These are phyloP conservation scores for Anastrepha ludens DNA, from an alignment of 1,140 invertebrate species.

Conservation along the genomic window DNA sequence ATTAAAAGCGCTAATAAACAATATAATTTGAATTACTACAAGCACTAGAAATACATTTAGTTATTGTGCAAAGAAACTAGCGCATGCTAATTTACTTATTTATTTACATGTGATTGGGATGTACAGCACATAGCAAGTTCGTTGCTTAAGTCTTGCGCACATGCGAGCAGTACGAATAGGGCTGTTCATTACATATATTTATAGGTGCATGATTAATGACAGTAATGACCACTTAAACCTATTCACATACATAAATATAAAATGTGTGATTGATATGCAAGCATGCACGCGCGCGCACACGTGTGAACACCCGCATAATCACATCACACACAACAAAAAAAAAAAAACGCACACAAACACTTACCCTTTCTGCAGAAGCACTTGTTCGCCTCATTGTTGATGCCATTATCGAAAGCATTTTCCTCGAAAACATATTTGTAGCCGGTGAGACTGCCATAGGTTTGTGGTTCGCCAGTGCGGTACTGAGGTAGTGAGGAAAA, in stretches of 20 bases:
- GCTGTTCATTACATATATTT: neutral
- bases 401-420: slow-evolving; percentile 85
- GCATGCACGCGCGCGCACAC: neutral
- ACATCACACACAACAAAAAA: no score
- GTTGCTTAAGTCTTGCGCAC: slow-evolving; percentile 26
- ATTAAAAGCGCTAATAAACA: slow-evolving; percentile 19
- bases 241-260: neutral
- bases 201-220: slow-evolving; percentile 2
- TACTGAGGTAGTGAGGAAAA: slow-evolving; percentile 75
- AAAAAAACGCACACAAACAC: slow-evolving; percentile 28
- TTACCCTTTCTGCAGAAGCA: slow-evolving; percentile 83
- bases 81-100: neutral
- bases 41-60: neutral
- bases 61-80: neutral
- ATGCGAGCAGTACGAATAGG: no score
- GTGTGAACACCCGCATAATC: neutral
- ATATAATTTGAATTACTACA: neutral
- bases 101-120: neutral
- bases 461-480: slow-evolving; percentile 77
- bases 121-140: neutral
- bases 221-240: neutral
- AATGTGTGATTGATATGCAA: neutral
- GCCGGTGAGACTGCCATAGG: slow-evolving; percentile 77
- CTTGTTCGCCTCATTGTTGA: slow-evolving; percentile 81
- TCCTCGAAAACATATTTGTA: slow-evolving; percentile 83